Base-by-base conservation (phyloP, 1,140 invertebrate genomes). In the Euwallacea fornicatus region DNA sequence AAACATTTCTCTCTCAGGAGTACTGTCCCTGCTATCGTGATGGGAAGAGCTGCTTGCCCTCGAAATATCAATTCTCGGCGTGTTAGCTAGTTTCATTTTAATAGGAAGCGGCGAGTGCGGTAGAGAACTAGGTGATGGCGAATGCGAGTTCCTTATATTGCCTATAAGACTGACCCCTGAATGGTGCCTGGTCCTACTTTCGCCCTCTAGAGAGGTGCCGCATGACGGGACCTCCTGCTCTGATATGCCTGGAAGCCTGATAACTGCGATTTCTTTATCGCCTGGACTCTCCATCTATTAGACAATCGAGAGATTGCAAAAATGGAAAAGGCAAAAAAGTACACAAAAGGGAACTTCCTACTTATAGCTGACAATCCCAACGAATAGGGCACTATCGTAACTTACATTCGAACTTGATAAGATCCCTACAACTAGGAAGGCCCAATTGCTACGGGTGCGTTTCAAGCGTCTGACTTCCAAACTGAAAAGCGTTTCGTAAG, bases 11-110 rank as follows among this genome's bases (percentile, higher is more conserved):
- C 88, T 85, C 78, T 93, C 91, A 0, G 92, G 93, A 33, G 90
- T 91, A 72, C 89, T 91, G 75, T 93, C 91, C 59, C 90, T 86
- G 74, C 91, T 93, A 80, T 93, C 90, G 78, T 93, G 92, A 75
- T 93, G 92, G 21, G 91, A 93, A 42, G 91, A 93, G 80, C 91
- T 93, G 75, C 91, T 93, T 3, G 93, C 93, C 59, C 93, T 85
- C 66, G 92, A 94, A 76, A 95, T 92, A 82, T 94, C 93, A 75
- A 94, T 95, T 73, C 93, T 87, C 2, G 93, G 93, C 47, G 92
- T 91, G 65, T 87, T 87, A 10, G 91, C 89, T 58, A 89, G 88
- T 73, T 87, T 88, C 62, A 90, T 69, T 60, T 74, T 72, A 43
- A 10, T 68, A 81, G 80, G 64, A 77, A 79, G 50, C 78, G 79